These are phyloP conservation scores for Aphis gossypii DNA, from an alignment of 1,140 invertebrate species.

Conservation along the genomic window DNA sequence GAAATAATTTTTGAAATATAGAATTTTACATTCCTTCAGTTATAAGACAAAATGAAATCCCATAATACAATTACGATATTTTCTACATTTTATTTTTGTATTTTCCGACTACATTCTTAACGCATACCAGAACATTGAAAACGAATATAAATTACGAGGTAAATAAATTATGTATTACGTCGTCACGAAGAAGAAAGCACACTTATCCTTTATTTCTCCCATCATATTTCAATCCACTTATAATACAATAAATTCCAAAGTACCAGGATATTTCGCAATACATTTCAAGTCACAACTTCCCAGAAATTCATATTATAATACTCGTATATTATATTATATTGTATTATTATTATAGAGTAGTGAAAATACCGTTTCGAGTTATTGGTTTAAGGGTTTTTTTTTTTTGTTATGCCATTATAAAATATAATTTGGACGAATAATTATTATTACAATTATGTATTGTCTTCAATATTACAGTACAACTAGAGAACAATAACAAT, in stretches of 20 bases:
- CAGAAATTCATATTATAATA: not conserved
- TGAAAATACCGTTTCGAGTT: not conserved
- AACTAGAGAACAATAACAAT: too few relatives aligned
- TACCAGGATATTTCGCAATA: not conserved
- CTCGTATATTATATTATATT: too few relatives aligned
- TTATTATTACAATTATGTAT: too few relatives aligned
- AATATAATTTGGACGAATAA: not conserved
- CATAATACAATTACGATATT: not conserved
- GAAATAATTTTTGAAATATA: too few relatives aligned
- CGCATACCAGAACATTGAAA: not conserved
- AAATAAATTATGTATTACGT: constrained; percentile 19
- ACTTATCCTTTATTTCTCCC: not conserved
- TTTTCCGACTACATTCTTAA: not conserved
- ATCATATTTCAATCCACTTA: not conserved
- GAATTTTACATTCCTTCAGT: not conserved
- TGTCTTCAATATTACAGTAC: too few relatives aligned
- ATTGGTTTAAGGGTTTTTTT: not conserved
- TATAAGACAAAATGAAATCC: not conserved
- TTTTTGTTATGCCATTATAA: not conserved
- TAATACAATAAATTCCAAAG: not conserved
- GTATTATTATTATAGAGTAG: not conserved
- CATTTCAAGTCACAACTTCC: not conserved
- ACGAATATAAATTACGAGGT: not conserved
- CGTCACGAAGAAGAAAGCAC: not conserved
- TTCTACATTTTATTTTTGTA: not conserved